Conservation (phyloP, 2,888 invertebrate genomes). For the Leucoma salicis region DNA sequence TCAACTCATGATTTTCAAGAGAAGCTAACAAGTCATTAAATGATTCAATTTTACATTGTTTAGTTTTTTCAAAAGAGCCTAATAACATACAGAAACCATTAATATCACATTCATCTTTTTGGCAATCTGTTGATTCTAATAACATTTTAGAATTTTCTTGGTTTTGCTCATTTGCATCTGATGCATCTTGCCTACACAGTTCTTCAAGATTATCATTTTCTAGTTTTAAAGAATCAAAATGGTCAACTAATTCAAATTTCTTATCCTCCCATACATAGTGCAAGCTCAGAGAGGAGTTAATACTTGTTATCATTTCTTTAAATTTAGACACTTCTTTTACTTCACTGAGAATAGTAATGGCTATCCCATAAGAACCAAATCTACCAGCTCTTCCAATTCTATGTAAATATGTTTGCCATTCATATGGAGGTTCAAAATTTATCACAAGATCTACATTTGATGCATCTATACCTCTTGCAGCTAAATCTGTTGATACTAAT, state of each 20-base stretch:
- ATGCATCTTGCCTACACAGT: neutral
- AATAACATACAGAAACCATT: conserved; percentile 40
- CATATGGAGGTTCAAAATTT: conserved; percentile 93
- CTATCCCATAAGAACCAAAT: conserved; percentile 92
- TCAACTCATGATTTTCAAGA: conserved; percentile 33
- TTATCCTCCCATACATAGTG: conserved; percentile 51
- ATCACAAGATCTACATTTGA: conserved; percentile 96
- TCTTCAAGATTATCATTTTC: neutral
- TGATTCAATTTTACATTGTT: conserved; percentile 35
- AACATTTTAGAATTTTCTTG: neutral
- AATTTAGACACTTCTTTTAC: conserved; percentile 84
- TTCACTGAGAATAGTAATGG: conserved; percentile 87
- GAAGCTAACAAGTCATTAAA: conserved; percentile 53
- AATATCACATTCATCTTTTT: conserved; percentile 4
- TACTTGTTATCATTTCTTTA: conserved; percentile 77
- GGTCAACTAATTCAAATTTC: conserved; percentile 20
- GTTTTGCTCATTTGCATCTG: neutral
- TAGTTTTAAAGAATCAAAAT: neutral
- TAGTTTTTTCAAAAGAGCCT: conserved; percentile 37
- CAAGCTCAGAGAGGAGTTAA: conserved; percentile 67
- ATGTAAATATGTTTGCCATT: conserved; percentile 94
- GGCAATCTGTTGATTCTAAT: conserved; percentile 17
- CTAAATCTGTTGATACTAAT: conserved; percentile 94
- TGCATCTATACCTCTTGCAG: conserved; percentile 97
- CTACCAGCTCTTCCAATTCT: conserved; percentile 97